A percentile compares a stretch with the other conserved stretches of the same genome.
These are phyloP conservation scores for Oscheius sp. DNA, from an alignment of 1,140 invertebrate genomes.

Conservation along the genomic window DNA sequence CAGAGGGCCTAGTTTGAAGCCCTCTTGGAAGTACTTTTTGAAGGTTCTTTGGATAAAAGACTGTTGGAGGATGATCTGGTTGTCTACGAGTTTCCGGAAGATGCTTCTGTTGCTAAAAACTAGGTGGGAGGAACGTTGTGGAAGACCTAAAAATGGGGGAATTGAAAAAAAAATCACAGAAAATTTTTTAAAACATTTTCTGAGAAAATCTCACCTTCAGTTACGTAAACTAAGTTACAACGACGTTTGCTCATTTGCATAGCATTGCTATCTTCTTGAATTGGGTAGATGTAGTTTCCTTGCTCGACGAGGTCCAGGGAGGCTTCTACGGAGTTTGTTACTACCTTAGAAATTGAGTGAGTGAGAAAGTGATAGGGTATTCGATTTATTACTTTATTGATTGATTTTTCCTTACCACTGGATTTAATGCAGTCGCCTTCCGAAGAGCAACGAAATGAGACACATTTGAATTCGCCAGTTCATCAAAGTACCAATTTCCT, in stretches of 20 bases:
- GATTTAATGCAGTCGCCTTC: constrained; percentile 12
- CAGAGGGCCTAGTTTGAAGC: constrained; percentile 21
- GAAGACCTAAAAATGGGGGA: neutral
- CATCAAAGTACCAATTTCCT: constrained; percentile 35
- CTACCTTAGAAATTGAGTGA: neutral
- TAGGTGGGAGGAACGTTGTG: constrained; percentile 20
- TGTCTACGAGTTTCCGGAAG: constrained; percentile 7
- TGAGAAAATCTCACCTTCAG: constrained; percentile 12
- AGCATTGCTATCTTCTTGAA: constrained; percentile 25
- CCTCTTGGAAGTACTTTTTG: constrained; percentile 1
- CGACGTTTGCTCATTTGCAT: constrained; percentile 25
- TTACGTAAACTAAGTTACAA: constrained; percentile 27
- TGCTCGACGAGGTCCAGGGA: constrained; percentile 19
- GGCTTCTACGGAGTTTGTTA: neutral
- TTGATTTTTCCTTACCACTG: constrained; percentile 5
- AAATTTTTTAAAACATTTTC: neutral
- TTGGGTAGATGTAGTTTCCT: constrained; percentile 32
- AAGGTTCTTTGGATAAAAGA: constrained; percentile 28
- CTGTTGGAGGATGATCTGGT: constrained; percentile 22
- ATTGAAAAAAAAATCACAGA: neutral
- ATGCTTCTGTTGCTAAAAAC: constrained; percentile 20
- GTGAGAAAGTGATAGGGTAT: neutral
- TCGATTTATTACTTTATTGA: neutral
- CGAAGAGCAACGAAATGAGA: constrained; percentile 17
- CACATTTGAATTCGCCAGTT: constrained; percentile 2